Conservation (phyloP, 1,140 invertebrate species). For the Calycopis cecrops region DNA sequence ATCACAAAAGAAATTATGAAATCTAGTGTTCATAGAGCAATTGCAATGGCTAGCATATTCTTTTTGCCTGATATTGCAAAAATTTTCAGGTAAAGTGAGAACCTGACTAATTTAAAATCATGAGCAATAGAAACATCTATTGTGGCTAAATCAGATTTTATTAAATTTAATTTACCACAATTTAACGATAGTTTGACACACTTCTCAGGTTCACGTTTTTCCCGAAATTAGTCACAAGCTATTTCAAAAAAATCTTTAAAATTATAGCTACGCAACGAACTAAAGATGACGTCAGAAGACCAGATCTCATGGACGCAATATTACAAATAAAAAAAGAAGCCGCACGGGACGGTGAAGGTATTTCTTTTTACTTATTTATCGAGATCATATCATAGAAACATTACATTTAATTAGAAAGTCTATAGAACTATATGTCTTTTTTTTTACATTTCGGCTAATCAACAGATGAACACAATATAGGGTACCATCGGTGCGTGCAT, state of each 20-base stretch:
- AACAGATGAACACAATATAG: too few relatives aligned
- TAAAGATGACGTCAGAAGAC: constrained; percentile 9
- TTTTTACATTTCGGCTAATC: too few relatives aligned
- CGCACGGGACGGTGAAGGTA: constrained; percentile 26
- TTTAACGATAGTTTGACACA: too few relatives aligned
- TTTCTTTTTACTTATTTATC: too few relatives aligned
- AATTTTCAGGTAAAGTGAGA: constrained; percentile 24
- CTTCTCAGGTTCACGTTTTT: constrained; percentile 30
- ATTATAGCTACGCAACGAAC: constrained; percentile 25
- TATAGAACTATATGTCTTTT: too few relatives aligned
- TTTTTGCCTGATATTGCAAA: constrained; percentile 24
- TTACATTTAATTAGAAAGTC: too few relatives aligned
- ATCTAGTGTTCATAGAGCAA: constrained; percentile 20
- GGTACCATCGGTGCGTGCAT: too few relatives aligned
- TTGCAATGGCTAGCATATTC: constrained; percentile 23
- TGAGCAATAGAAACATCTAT: too few relatives aligned
- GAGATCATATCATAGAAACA: too few relatives aligned
- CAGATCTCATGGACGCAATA: constrained; percentile 28
- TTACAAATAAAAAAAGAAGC: constrained; percentile 28
- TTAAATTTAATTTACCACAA: too few relatives aligned
- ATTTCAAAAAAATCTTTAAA: constrained; percentile 25
- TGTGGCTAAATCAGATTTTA: too few relatives aligned
- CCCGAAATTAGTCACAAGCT: constrained; percentile 23
- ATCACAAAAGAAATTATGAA: constrained; percentile 23
- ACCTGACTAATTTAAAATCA: too few relatives aligned